A percentile compares a stretch with the other conserved stretches of the same genome.
phyloP scores from a whole-genome alignment of 2,113 vertebrate genomes.

The Dasyurus viverrinus region DNA sequence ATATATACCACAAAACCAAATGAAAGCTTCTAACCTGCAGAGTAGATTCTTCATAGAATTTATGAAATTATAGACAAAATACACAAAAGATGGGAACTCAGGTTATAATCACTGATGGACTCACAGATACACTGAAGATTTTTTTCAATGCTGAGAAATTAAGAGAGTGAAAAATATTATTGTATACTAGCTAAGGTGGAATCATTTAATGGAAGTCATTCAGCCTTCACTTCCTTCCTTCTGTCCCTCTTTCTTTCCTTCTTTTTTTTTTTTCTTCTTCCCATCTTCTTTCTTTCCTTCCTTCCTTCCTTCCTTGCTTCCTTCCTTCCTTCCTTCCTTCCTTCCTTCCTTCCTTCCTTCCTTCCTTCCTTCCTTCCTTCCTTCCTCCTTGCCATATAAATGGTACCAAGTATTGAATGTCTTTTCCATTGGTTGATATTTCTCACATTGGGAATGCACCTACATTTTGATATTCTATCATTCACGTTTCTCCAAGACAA shows the following conservation, averaged over 20 bases:
- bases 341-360: background rate
- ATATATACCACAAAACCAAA: background rate
- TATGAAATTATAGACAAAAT: background rate
- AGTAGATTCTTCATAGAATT: background rate
- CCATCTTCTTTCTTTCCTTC: background rate
- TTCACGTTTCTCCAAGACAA: background rate
- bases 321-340: background rate
- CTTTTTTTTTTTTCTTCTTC: too few relatives aligned
- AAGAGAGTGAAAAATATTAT: background rate
- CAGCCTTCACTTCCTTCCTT: background rate
- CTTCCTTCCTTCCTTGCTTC: background rate
- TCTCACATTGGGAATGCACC: background rate
- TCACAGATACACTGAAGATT: background rate
- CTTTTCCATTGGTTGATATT: conserved; percentile 35
- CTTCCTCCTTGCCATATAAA: background rate
- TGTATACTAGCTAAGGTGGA: background rate
- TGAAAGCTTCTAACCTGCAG: background rate
- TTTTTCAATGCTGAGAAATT: background rate
- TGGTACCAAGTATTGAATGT: background rate
- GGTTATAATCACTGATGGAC: background rate
- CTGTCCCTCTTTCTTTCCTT: background rate
- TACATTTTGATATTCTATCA: background rate
- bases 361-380: background rate
- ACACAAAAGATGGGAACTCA: background rate
- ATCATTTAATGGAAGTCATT: background rate